These are phyloP conservation scores for Yponomeuta malinellus DNA, from an alignment of 2,888 invertebrate genomes.

Conservation along the genomic window DNA sequence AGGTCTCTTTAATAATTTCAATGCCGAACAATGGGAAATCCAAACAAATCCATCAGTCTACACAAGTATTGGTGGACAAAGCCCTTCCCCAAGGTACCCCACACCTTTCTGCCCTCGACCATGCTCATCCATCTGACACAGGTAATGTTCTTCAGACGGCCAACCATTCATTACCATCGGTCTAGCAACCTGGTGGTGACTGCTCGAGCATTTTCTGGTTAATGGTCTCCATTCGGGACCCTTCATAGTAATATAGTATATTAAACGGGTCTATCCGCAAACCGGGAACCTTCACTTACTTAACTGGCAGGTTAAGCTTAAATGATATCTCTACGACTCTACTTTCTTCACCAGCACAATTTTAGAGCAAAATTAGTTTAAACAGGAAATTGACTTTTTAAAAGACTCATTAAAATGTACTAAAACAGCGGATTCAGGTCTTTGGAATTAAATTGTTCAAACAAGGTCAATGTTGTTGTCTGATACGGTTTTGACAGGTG, in stretches of 20 bases:
- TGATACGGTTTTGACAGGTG: not conserved
- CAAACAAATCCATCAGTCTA: too few species aligned
- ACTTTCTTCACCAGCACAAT: not conserved
- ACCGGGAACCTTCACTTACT: not conserved
- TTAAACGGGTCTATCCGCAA: too few species aligned
- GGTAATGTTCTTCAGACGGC: too few species aligned
- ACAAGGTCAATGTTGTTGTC: not conserved
- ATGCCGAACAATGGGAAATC: too few species aligned
- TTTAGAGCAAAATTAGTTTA: not conserved
- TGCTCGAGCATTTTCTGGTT: too few species aligned
- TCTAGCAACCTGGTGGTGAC: too few species aligned
- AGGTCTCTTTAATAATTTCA: not conserved
- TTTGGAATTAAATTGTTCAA: not conserved
- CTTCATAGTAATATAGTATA: not conserved
- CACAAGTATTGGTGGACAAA: too few species aligned
- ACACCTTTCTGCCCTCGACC: too few species aligned
- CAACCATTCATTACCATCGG: too few species aligned
- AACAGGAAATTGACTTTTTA: not conserved
- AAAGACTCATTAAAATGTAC: not conserved
- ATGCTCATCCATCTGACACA: too few species aligned
- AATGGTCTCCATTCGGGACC: not conserved
- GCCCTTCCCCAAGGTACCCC: too few species aligned
- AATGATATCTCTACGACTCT: not conserved
- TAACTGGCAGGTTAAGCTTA: not conserved
- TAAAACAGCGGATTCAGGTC: not conserved